Conservation (phyloP, 2,888 invertebrate species). For the Entomobrya multifasciata region DNA sequence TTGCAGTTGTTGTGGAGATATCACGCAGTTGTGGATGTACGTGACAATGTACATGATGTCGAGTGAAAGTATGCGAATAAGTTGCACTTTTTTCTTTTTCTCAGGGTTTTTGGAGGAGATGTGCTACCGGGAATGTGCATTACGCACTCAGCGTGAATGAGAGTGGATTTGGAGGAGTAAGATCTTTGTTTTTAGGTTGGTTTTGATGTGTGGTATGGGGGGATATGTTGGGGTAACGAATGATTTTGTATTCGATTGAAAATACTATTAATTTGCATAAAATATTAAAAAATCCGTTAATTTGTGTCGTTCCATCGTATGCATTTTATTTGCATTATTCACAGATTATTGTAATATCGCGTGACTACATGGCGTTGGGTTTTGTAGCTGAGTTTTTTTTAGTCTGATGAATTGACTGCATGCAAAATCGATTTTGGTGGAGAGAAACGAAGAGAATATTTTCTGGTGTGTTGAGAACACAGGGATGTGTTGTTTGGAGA, state of each 20-base stretch:
- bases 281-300: constrained; percentile 7
- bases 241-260: not conserved
- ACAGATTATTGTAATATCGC: constrained; percentile 33
- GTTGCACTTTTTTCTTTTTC: not conserved
- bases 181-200: not conserved
- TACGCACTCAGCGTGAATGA: constrained; percentile 16
- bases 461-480: not conserved
- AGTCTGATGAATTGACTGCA: constrained; percentile 64
- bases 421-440: constrained; percentile 66
- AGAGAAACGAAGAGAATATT: not conserved
- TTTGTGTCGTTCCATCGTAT: too few relatives aligned
- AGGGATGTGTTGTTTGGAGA: not conserved
- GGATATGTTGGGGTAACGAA: not conserved
- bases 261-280: constrained; percentile 17
- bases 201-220: too few relatives aligned
- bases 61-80: not conserved
- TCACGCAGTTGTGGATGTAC: too few relatives aligned
- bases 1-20: not conserved
- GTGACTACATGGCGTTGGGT: constrained; percentile 45
- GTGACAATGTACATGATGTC: not conserved
- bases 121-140: constrained; percentile 22
- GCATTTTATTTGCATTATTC: constrained; percentile 35
- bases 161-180: not conserved
- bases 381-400: not conserved
- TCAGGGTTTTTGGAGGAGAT: not conserved